These are phyloP conservation scores for Synanthedon vespiformis DNA, from an alignment of 2,888 invertebrate genomes.

Conservation along the genomic window DNA sequence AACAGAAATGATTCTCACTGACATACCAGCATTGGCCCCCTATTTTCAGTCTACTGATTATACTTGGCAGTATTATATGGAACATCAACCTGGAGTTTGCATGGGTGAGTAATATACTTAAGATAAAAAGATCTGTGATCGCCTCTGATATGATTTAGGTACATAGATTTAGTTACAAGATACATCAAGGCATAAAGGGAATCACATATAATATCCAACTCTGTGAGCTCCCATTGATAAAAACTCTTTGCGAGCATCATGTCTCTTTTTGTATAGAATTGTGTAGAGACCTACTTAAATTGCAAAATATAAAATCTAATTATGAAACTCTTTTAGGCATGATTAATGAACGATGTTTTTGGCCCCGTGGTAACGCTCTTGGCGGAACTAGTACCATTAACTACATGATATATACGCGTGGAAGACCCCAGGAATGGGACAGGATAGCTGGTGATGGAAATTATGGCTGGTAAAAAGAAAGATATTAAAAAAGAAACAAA, in stretches of 20 bases:
- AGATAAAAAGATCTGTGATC: too few relatives aligned
- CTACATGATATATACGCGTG: slow-evolving; percentile 86
- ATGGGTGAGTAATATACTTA: slow-evolving; percentile 35
- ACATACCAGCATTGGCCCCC: slow-evolving; percentile 65
- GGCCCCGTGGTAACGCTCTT: slow-evolving; percentile 81
- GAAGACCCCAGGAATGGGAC: slow-evolving; percentile 77
- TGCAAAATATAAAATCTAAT: too few relatives aligned
- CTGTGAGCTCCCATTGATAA: too few relatives aligned
- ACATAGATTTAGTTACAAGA: too few relatives aligned
- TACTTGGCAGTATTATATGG: slow-evolving; percentile 73
- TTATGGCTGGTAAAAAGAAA: slow-evolving; percentile 70
- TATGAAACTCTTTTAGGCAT: slow-evolving; percentile 26
- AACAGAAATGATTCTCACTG: slow-evolving; percentile 52
- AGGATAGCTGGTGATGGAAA: slow-evolving; percentile 75
- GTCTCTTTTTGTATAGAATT: too few relatives aligned
- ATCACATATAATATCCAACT: too few relatives aligned
- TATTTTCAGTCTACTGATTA: slow-evolving; percentile 70
- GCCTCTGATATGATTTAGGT: too few relatives aligned
- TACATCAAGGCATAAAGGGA: too few relatives aligned
- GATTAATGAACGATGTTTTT: slow-evolving; percentile 65
- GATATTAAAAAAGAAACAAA: too few relatives aligned
- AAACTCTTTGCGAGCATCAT: too few relatives aligned
- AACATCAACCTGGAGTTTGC: slow-evolving; percentile 68
- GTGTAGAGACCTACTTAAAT: too few relatives aligned
- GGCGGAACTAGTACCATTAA: slow-evolving; percentile 88